Evolutionary conservation across 1,140 invertebrate species (phyloP), one percentile per base, ranked within the genome.

Genomic region (Thaumetopoea pityocampa): DNA sequence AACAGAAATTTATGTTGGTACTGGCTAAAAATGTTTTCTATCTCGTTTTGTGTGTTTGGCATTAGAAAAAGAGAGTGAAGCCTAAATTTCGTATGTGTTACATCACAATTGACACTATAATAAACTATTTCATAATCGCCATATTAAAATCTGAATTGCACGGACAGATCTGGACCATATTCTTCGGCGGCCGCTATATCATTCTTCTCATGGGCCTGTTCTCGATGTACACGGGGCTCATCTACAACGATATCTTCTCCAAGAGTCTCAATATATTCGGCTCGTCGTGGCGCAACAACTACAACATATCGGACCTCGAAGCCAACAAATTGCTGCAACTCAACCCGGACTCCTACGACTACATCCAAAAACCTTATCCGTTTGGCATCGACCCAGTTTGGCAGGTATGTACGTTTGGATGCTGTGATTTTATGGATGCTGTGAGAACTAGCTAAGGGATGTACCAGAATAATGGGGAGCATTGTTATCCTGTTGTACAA

Each of bases 181-280:
- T 99, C 88, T 99, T 99, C 82, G 93, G 93, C 34, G 98, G 98
- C 2, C 92, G 98, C 5, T 99, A 99, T 85, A 97, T 99, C 28
- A 97, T 99, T 22, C 89, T 99, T 3, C 85, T 99, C 9, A 99
- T 99, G 98, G 98, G 98, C 1, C 53, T 93, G 4, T 99, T 99
- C 82, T 99, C 97, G 0, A 97, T 99, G 86, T 99, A 99, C 86
- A 98, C 98, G 7, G 98, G 98, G 1, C 69, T 99, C 0, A 96
- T 99, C 43, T 99, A 99, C 87, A 99, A 99, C 83, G 98, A 99
- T 77, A 88, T 97, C 4, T 99, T 99, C 85, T 96, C 97, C 5
- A 99, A 99, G 78, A 96, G 96, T 2, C 67, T 99, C 2, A 99
- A 99, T 71, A 87, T 99, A 17, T 99, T 99, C 87, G 96, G 96